A percentile compares a stretch with the other conserved stretches of the same genome.
phyloP scores from a whole-genome alignment of 2,797 vertebrate species.

The Heliangelus exortis region DNA sequence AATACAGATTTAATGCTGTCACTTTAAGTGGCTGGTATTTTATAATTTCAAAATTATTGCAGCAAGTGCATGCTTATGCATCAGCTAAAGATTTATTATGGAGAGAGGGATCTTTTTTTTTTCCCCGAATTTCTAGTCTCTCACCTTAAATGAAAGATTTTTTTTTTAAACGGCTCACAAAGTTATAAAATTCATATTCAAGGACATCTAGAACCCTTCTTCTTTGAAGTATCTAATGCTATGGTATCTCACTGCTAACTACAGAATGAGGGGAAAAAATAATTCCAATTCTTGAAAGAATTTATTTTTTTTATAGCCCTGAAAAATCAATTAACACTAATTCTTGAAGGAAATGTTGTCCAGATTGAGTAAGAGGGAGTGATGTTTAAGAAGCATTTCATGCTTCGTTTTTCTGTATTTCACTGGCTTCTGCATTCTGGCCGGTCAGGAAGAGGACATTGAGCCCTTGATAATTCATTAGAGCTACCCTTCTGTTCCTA shows the following conservation, averaged over 20 bases:
- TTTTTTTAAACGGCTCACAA: not conserved
- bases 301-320: no score
- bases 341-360: not conserved
- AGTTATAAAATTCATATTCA: not conserved
- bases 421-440: not conserved
- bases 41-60: not conserved
- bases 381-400: not conserved
- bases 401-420: not conserved
- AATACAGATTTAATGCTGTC: not conserved
- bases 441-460: not conserved
- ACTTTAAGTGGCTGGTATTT: not conserved
- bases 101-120: fast-evolving
- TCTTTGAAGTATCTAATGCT: not conserved
- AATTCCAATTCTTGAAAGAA: not conserved
- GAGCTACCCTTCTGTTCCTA: not conserved
- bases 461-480: not conserved
- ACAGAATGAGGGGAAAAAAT: not conserved
- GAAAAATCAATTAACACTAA: no score
- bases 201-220: not conserved
- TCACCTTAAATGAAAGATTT: not conserved
- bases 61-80: not conserved
- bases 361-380: not conserved
- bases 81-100: not conserved
- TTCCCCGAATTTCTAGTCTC: not conserved
- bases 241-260: not conserved